Percentiles rank a stretch among this genome's conserved stretches.
phyloP scores from a whole-genome alignment of 2,888 invertebrate genomes.

The Ecliptopera silaceata region DNA sequence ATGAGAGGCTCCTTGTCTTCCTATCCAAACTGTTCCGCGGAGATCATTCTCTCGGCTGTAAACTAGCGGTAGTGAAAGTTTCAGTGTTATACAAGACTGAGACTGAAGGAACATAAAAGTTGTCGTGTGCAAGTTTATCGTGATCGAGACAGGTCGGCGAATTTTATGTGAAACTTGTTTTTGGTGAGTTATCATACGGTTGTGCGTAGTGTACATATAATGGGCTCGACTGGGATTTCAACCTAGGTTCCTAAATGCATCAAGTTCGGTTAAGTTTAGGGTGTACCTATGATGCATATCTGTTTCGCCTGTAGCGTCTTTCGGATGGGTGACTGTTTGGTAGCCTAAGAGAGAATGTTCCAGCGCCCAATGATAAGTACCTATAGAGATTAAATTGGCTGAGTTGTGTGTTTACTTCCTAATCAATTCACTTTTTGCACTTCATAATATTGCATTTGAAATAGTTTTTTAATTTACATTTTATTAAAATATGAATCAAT shows the following conservation, averaged over 20 bases:
- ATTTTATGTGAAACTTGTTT: conserved; percentile 61
- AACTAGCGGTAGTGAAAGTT: conserved; percentile 44
- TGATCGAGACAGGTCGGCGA: conserved; percentile 41
- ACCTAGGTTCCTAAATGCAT: background rate
- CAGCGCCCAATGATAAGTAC: conserved; percentile 37
- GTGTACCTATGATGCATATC: no score
- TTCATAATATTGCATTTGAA: no score
- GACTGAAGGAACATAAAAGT: conserved; percentile 43
- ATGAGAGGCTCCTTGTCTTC: conserved; percentile 37
- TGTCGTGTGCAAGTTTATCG: conserved; percentile 49
- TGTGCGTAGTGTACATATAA: conserved; percentile 12
- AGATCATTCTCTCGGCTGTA: conserved; percentile 36
- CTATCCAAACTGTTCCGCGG: conserved; percentile 43
- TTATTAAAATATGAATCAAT: no score
- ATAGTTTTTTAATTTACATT: no score
- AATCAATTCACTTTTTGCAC: conserved; percentile 25
- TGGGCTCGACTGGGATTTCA: background rate
- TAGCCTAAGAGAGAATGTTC: conserved; percentile 27
- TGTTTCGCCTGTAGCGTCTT: background rate
- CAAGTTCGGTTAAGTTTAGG: background rate
- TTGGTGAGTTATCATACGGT: conserved; percentile 61
- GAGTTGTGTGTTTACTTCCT: conserved; percentile 45
- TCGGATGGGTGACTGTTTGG: background rate
- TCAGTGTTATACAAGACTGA: conserved; percentile 47
- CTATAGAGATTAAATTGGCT: conserved; percentile 17